A percentile compares a stretch with the other conserved stretches of the same genome.
phyloP scores from a whole-genome alignment of 2,797 vertebrate species.

The Centroberyx gerrardi region DNA sequence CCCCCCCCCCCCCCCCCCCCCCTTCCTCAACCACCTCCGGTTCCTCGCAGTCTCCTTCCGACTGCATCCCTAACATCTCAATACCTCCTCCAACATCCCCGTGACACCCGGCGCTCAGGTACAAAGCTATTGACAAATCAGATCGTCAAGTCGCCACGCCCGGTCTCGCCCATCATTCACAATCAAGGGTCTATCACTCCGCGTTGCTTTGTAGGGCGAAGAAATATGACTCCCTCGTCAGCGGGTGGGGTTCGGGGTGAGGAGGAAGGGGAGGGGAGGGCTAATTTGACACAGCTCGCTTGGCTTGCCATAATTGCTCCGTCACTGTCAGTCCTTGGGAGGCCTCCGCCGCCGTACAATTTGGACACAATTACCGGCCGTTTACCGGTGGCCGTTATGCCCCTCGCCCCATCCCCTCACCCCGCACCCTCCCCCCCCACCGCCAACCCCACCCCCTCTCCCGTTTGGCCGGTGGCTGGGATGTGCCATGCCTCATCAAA shows the following conservation, averaged over 20 bases:
- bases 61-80: slow-evolving; percentile 43
- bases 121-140: slow-evolving; percentile 94
- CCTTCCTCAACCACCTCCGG: slow-evolving; percentile 34
- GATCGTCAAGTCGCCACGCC: slow-evolving; percentile 89
- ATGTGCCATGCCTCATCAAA: slow-evolving; percentile 99
- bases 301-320: slow-evolving; percentile 99
- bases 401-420: slow-evolving; percentile 90
- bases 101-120: slow-evolving; percentile 89
- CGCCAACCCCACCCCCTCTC: slow-evolving; percentile 49
- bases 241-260: slow-evolving; percentile 61
- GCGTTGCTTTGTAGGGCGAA: slow-evolving; percentile 88
- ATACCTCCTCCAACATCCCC: slow-evolving; percentile 77
- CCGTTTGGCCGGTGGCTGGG: slow-evolving; percentile 75
- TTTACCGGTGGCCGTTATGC: slow-evolving; percentile 96
- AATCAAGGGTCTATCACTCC: slow-evolving; percentile 94
- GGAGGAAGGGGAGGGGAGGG: slow-evolving; percentile 75
- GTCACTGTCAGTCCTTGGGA: slow-evolving; percentile 97
- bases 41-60: background rate
- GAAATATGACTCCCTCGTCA: slow-evolving; percentile 96
- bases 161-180: slow-evolving; percentile 95
- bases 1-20: slow-evolving; percentile 8
- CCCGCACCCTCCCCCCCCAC: slow-evolving; percentile 68
- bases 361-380: slow-evolving; percentile 99
- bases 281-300: slow-evolving; percentile 99
- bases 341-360: slow-evolving; percentile 93